Conservation (phyloP, 2,888 invertebrate genomes). For the Mythimna pallens region DNA sequence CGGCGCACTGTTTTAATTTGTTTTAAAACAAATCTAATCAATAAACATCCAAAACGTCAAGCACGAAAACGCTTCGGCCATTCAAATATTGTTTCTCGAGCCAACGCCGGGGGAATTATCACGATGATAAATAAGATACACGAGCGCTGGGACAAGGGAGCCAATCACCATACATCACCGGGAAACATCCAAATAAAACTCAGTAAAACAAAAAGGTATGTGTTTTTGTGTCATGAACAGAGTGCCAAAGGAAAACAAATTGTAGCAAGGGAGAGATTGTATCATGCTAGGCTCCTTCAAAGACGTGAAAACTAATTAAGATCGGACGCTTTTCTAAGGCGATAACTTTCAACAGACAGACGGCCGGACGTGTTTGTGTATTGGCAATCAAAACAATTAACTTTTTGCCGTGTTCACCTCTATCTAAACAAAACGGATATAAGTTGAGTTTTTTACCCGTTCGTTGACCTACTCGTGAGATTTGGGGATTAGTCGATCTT, state of each 20-base stretch:
- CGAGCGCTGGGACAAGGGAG: slow-evolving; percentile 85
- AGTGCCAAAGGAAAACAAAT: slow-evolving; percentile 89
- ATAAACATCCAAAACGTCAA: slow-evolving; percentile 83
- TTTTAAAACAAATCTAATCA: slow-evolving; percentile 85
- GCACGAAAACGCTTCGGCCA: slow-evolving; percentile 76
- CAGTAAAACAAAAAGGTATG: slow-evolving; percentile 85
- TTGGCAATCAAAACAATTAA: slow-evolving; percentile 90
- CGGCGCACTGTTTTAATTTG: slow-evolving; percentile 82
- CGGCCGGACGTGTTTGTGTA: slow-evolving; percentile 86
- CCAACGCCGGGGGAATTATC: slow-evolving; percentile 85
- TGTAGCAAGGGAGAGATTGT: slow-evolving; percentile 89
- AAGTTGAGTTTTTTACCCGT: slow-evolving; percentile 67
- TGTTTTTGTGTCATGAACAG: slow-evolving; percentile 81
- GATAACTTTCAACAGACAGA: slow-evolving; percentile 87
- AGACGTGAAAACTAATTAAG: slow-evolving; percentile 91
- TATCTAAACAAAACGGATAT: slow-evolving; percentile 81
- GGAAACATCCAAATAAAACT: slow-evolving; percentile 86
- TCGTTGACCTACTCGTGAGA: slow-evolving; percentile 72
- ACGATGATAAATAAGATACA: slow-evolving; percentile 89
- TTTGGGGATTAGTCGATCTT: slow-evolving; percentile 58
- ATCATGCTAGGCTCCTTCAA: slow-evolving; percentile 89
- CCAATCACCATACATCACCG: slow-evolving; percentile 90
- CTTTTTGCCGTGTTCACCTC: slow-evolving; percentile 85
- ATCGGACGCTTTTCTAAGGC: slow-evolving; percentile 89
- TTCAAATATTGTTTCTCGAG: slow-evolving; percentile 86